Conservation (phyloP, 2,797 vertebrate genomes). For the Tenualosa ilisha region DNA sequence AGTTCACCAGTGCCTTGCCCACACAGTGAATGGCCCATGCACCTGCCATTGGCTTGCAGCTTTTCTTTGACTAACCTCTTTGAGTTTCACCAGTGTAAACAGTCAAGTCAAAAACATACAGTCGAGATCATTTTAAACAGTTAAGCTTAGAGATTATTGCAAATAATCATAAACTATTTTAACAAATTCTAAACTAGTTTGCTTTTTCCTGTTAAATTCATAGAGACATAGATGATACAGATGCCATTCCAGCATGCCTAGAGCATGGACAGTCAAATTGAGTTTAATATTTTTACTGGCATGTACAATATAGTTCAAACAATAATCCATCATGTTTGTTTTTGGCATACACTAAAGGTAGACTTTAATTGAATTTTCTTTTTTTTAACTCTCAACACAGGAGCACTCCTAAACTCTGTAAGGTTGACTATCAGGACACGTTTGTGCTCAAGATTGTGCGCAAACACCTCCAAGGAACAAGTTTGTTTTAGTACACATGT, state of each 20-base stretch:
- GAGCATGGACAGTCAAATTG: constrained; percentile 51
- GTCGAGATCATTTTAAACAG: constrained; percentile 21
- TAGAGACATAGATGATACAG: background rate
- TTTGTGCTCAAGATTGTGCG: constrained; percentile 16
- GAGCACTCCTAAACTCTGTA: constrained; percentile 72
- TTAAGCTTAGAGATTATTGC: background rate
- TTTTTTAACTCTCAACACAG: constrained; percentile 74
- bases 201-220: background rate
- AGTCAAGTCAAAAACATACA: background rate
- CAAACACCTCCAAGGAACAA: background rate
- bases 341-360: constrained; percentile 20
- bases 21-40: background rate
- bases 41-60: background rate
- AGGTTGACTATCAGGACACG: constrained; percentile 51
- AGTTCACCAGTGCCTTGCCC: background rate
- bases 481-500: background rate
- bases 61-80: constrained; percentile 40
- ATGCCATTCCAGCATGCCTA: constrained; percentile 63
- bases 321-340: constrained; percentile 9
- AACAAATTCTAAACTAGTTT: background rate
- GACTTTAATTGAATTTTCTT: constrained; percentile 67
- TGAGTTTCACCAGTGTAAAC: constrained; percentile 77
- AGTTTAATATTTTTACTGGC: constrained; percentile 41
- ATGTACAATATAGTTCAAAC: background rate
- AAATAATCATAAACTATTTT: constrained; percentile 17